Conservation (phyloP, 2,888 invertebrate genomes). For the Geotrupes spiniger region DNA sequence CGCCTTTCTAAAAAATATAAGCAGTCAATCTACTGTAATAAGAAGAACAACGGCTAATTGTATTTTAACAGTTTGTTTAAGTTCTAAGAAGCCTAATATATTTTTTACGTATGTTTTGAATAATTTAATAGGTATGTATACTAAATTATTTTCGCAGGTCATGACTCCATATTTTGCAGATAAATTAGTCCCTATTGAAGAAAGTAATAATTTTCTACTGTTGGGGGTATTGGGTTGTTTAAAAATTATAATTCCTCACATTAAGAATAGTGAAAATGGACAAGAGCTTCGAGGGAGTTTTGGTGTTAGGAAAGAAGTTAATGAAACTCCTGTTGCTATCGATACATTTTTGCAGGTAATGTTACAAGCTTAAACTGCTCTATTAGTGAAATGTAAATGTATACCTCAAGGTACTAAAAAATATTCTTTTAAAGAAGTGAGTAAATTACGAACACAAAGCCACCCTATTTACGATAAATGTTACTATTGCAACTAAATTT, state of each 20-base stretch:
- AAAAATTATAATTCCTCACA: conserved; percentile 61
- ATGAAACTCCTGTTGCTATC: conserved; percentile 37
- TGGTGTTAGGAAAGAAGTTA: conserved; percentile 38
- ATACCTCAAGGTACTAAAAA: too few relatives aligned
- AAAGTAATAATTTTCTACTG: conserved; percentile 52
- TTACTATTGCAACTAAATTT: too few relatives aligned
- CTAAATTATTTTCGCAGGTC: too few relatives aligned
- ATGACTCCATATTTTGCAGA: too few relatives aligned
- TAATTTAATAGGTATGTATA: conserved; percentile 55
- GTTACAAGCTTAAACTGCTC: too few relatives aligned
- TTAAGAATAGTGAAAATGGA: conserved; percentile 37
- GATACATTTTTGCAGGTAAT: conserved; percentile 49
- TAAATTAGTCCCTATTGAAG: conserved; percentile 42
- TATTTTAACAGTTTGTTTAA: conserved; percentile 75
- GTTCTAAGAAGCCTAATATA: conserved; percentile 68
- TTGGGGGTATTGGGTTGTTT: conserved; percentile 67
- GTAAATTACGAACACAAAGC: too few relatives aligned
- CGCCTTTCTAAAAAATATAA: conserved; percentile 64
- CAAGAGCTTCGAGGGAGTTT: conserved; percentile 42
- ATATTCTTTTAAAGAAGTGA: too few relatives aligned
- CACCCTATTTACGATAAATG: too few relatives aligned
- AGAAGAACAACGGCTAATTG: conserved; percentile 79
- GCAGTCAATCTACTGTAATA: conserved; percentile 66
- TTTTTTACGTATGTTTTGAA: conserved; percentile 68
- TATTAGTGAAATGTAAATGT: too few relatives aligned